Evolutionary conservation across 2,888 invertebrate genomes (phyloP), one percentile per base, ranked within the genome.

Genomic region (Aleiodes alternator): DNA sequence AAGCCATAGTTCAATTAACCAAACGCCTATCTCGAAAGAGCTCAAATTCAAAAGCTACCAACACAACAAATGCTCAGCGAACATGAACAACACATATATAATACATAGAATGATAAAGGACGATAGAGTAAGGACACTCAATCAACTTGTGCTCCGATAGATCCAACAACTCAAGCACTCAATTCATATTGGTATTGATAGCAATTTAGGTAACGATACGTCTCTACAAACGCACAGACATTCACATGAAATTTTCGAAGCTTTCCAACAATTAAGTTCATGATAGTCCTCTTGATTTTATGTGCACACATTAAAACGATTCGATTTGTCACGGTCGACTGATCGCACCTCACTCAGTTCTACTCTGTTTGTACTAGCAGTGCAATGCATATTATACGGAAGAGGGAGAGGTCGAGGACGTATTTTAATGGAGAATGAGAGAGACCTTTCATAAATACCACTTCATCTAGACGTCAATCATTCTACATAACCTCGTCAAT

Each of bases 271-370:
- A 43, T 43, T 29, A 56, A 56, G 56, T 56, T 7, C 56, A 56
- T 56, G 9, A 16, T 29, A 56, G 16, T 11, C 43, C 43, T 16
- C 23, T 29, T 29, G 23, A 29, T 16, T 56, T 56, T 56, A 56
- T 56, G 29, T 56, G 23, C 29, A 56, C 23, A 56, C 56, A 56
- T 56, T 43, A 29, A 56, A 56, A 56, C 56, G 56, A 56, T 56
- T 16, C 56, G 16, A 56, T 56, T 56, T 56, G 56, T 56, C 56
- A 29, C 29, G 56, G 56, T 56, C 56, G 23, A 56, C 16, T 56
- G 56, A 56, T 56, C 23, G 16, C 56, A 9, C 29, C 56, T 43
- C 43, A 43, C 43, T 43, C 56, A 56, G 16, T 56, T 56, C 23
- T 23, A n/a, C 56, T 55, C 55, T 55, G 55, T 55, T 55, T 56